Evolutionary conservation across 2,888 invertebrate species (phyloP), one percentile per base, ranked within the genome.

Genomic region (Microplitis deprimator): DNA sequence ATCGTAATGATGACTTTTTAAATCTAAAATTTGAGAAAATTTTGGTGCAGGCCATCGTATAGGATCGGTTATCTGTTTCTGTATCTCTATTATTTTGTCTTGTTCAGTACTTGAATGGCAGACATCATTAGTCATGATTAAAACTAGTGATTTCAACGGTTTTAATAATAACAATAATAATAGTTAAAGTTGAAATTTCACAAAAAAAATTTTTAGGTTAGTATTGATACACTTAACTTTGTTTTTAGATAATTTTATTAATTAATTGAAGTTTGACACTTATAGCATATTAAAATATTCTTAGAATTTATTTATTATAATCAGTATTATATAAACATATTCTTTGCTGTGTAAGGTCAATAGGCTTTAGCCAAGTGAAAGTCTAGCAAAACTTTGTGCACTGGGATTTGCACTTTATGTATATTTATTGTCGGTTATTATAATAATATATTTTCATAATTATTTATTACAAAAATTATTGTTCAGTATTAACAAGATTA

Each of bases 1-100:
- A 7, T 84, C 83, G 77, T 86, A 87, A 67, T 85, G 84, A 16
- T 76, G 68, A 73, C 85, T 85, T 38, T 80, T 79, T 4, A 88
- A 79, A 79, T 88, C 88, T n/a, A 83, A 76, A 65, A 88, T 86
- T 67, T 77, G 82, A 67, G 82, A 87, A 68, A 77, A 82, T 17
- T 79, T 39, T 3, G 83, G 79, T 3, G 81, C 78, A 17, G 79
- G 79, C 88, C 88, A 88, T 13, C 74, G 69, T 2, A 88, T 76
- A 1, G 88, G 85, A 1, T 81, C 82, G 5, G 72, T 73, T 71
- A 87, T 85, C 73, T 79, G 83, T 6, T 68, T 77, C 59, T 84
- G 82, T 40, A 82, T 79, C 7, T 77, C 80, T 1, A 85, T 7
- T 17, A 75, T 61, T 7, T 20, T 50, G 5, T 82, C 82, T 81